These are phyloP conservation scores for Phrynocephalus guinanensis DNA, from an alignment of 2,797 vertebrate species.

Conservation along the genomic window DNA sequence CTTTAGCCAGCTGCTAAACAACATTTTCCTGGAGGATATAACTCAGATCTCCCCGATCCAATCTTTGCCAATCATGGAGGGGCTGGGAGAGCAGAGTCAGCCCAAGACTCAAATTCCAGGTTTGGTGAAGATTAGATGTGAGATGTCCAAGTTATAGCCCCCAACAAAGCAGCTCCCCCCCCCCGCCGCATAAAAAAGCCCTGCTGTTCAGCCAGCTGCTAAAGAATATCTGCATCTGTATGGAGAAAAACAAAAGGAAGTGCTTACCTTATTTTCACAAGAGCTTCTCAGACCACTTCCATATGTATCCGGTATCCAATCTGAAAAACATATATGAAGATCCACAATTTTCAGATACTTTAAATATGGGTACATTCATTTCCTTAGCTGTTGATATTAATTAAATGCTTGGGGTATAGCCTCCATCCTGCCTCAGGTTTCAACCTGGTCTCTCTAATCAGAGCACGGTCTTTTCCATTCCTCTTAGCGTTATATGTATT, in stretches of 20 bases:
- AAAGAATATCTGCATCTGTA: no score
- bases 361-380: neutral
- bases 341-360: constrained; percentile 25
- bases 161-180: no score
- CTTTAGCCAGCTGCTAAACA: no score
- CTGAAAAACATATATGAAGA: constrained; percentile 74
- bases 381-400: neutral
- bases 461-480: neutral
- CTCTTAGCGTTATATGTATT: neutral
- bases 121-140: no score
- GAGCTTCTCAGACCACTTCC: constrained; percentile 32
- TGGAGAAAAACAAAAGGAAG: constrained; percentile 5
- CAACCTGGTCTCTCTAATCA: neutral
- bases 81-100: no score
- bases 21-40: no score
- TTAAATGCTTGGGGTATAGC: neutral
- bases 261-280: constrained; percentile 56
- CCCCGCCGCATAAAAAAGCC: no score
- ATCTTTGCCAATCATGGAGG: no score
- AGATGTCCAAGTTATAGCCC: no score
- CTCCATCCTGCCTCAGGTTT: neutral
- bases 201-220: no score
- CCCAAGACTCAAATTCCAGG: no score
- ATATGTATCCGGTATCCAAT: constrained; percentile 45
- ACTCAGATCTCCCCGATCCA: no score